phyloP scores from a whole-genome alignment of 2,113 vertebrate species.

The Cisticola juncidis region DNA sequence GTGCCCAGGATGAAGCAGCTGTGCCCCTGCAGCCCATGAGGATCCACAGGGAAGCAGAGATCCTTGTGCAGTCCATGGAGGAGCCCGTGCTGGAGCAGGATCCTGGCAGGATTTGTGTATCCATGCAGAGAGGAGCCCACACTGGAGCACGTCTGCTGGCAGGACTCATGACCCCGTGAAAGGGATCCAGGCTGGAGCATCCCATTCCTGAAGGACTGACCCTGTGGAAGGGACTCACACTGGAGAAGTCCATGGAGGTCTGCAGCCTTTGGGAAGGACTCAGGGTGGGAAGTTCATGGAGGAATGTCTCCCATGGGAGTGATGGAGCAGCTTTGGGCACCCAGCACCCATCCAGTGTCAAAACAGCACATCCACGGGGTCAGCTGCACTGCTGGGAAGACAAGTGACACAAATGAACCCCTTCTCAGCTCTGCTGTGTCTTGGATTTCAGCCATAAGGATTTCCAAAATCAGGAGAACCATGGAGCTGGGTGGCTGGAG shows the following conservation, averaged over 20 bases:
- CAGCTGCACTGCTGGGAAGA: not conserved
- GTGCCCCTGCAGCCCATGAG: not conserved
- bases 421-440: not conserved
- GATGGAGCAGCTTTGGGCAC: not conserved
- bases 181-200: not conserved
- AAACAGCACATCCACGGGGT: not conserved
- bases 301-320: accelerated
- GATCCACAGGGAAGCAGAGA: not conserved
- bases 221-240: not conserved
- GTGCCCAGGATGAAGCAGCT: not conserved
- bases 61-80: not conserved
- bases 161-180: not conserved
- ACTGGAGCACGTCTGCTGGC: not conserved
- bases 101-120: not conserved
- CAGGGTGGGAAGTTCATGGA: not conserved
- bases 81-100: not conserved
- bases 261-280: not conserved
- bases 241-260: not conserved
- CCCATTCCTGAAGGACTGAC: not conserved
- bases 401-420: not conserved
- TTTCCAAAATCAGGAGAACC: not conserved
- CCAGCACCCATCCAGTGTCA: not conserved
- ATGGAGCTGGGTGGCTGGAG: not conserved
- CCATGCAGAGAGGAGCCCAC: not conserved
- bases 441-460: accelerated